Evolutionary conservation across 1,140 invertebrate species (phyloP).

Genomic region (Nephila pilipes): DNA sequence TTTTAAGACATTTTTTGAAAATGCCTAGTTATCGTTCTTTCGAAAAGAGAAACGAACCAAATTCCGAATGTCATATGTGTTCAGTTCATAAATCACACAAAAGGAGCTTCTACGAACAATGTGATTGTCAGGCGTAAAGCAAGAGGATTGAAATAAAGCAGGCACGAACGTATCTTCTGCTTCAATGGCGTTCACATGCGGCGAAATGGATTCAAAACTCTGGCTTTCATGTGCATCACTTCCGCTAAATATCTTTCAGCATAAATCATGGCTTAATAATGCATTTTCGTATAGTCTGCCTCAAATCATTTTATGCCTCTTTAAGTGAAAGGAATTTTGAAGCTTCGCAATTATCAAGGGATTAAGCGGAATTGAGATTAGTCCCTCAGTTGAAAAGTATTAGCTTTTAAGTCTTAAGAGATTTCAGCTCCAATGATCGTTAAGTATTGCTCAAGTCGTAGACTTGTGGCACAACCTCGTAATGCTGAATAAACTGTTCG

Average conservation of each 20-base stretch:
- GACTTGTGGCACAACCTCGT: not conserved
- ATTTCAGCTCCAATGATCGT: not conserved
- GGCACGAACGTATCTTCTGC: not conserved
- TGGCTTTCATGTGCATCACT: not conserved
- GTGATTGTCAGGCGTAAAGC: not conserved
- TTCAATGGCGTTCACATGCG: not conserved
- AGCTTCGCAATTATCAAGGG: slow-evolving; percentile 23
- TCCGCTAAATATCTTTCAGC: not conserved
- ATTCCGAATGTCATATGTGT: too few species aligned
- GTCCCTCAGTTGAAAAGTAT: not conserved
- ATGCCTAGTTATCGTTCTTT: too few species aligned
- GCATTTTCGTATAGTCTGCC: not conserved
- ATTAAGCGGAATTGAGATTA: slow-evolving; percentile 17
- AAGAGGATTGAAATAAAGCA: not conserved
- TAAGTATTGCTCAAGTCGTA: not conserved
- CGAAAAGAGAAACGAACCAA: too few species aligned
- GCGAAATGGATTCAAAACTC: not conserved
- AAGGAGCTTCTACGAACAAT: not conserved
- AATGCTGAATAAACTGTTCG: not conserved
- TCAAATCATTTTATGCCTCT: slow-evolving; percentile 40
- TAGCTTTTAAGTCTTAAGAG: slow-evolving; percentile 7
- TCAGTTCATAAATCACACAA: not conserved
- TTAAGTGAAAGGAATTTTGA: slow-evolving; percentile 15
- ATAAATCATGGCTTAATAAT: slow-evolving; percentile 29
- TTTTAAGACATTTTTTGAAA: too few species aligned